Evolutionary conservation across 2,888 invertebrate species (phyloP).

Genomic region (Cephus spinipes): DNA sequence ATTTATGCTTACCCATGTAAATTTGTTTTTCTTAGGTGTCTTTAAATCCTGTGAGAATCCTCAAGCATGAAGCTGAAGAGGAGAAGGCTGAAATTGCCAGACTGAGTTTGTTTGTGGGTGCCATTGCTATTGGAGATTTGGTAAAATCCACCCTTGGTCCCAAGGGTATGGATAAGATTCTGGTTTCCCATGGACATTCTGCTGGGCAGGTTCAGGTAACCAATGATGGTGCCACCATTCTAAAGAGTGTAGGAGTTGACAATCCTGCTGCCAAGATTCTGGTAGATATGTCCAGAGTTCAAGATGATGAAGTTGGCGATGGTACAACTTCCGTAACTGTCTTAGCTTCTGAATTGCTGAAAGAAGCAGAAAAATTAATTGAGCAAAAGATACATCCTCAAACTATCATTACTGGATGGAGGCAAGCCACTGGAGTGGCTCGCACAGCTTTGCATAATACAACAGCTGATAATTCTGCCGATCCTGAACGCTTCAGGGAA

Average conservation of each 20-base stretch:
- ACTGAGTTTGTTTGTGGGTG: slow-evolving; percentile 97
- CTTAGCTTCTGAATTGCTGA: slow-evolving; percentile 91
- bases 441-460: slow-evolving; percentile 82
- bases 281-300: slow-evolving; percentile 98
- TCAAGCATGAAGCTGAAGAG: slow-evolving; percentile 97
- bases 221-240: slow-evolving; percentile 98
- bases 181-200: slow-evolving; percentile 84
- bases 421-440: slow-evolving; percentile 88
- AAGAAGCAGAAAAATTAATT: slow-evolving; percentile 94
- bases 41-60: slow-evolving; percentile 92
- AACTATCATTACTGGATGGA: slow-evolving; percentile 96
- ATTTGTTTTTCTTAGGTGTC: slow-evolving; percentile 73
- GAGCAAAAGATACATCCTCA: slow-evolving; percentile 97
- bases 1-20: neutral
- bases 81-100: slow-evolving; percentile 98
- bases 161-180: slow-evolving; percentile 97
- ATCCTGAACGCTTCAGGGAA: slow-evolving; percentile 81
- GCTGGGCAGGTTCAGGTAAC: slow-evolving; percentile 93
- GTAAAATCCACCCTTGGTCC: slow-evolving; percentile 98
- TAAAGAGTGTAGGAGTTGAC: slow-evolving; percentile 96
- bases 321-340: slow-evolving; percentile 99
- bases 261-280: slow-evolving; percentile 99
- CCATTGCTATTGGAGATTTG: slow-evolving; percentile 98
- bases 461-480: slow-evolving; percentile 85
- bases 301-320: slow-evolving; percentile 99